Evolutionary conservation across 2,113 vertebrate genomes (phyloP), one percentile per base, ranked within the genome.

Genomic region (Xyrauchen texanus): DNA sequence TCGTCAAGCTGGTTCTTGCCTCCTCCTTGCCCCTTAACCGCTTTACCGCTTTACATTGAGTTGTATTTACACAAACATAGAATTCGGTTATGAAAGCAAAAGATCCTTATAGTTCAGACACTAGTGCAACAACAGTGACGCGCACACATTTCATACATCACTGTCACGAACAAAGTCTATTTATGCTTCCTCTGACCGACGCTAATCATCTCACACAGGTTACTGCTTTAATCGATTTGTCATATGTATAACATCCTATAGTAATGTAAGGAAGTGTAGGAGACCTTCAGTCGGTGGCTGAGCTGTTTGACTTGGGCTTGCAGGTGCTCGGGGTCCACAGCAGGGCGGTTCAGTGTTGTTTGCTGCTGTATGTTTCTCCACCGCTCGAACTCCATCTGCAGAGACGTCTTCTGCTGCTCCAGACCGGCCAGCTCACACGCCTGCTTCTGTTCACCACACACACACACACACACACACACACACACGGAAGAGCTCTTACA

Each of bases 261-360:
- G 71, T 12, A 52, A 34, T 34, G 11, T n/a, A n/a, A 51, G 7
- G 45, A 63, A 75, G 4, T 21, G 72, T 60, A 12, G 51, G 5
- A 76, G 34, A 98, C 96, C 97, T 97, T 98, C 65, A 97, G 89
- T 90, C 93, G 97, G 88, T 86, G 92, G 76, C 94, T 94, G 84
- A 98, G 91, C 86, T 96, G 95, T 89, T 94, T 97, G 81, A 95
- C 88, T 90, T 97, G 95, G 72, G 90, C 85, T 89, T 95, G 95
- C 87, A 91, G 81, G 70, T 76, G 88, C 80, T 86, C 86, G 0
- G 57, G 7, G 10, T 68, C 42, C 4, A 10, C 5, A 7, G 57
- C 11, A 34, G 49, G 9, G 34, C 62, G 62, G 6, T 75, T 58
- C 83, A 86, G 13, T 85, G 89, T 81, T 88, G 79, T 67, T 49